phyloP scores from a whole-genome alignment of 2,797 vertebrate species.

The Chaenodraco wilsoni region DNA sequence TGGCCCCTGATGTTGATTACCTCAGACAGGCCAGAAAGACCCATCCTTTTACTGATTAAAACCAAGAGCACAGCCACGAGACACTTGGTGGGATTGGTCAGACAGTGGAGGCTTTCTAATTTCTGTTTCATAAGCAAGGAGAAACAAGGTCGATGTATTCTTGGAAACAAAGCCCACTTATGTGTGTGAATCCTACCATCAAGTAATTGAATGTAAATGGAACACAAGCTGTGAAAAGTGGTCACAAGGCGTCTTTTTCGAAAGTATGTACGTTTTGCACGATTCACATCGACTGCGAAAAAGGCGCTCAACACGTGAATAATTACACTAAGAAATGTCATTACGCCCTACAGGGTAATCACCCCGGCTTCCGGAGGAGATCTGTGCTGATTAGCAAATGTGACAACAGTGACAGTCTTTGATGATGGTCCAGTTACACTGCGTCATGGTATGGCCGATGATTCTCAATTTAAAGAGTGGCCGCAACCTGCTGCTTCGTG shows the following conservation, averaged over 20 bases:
- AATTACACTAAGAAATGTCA: conserved; percentile 73
- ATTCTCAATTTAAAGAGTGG: conserved; percentile 67
- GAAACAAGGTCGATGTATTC: conserved; percentile 77
- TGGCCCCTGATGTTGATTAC: conserved; percentile 85
- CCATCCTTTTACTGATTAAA: conserved; percentile 84
- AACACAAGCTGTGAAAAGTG: conserved; percentile 54
- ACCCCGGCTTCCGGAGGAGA: conserved; percentile 57
- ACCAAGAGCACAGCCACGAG: conserved; percentile 66
- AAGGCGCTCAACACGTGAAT: conserved; percentile 58
- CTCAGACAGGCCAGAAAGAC: conserved; percentile 82
- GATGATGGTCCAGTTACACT: conserved; percentile 63
- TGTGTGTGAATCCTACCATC: conserved; percentile 50
- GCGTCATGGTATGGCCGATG: conserved; percentile 57
- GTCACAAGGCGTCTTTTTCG: conserved; percentile 9
- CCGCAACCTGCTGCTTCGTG: conserved; percentile 35
- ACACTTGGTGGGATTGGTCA: conserved; percentile 64
- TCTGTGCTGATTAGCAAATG: conserved; percentile 66
- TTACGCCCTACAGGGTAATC: conserved; percentile 66
- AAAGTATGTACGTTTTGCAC: conserved; percentile 26
- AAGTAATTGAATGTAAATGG: conserved; percentile 68
- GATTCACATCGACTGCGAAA: conserved; percentile 33
- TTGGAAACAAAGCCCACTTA: conserved; percentile 52
- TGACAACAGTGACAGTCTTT: conserved; percentile 74
- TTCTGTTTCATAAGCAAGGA: conserved; percentile 77
- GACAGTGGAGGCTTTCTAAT: conserved; percentile 70